Base-by-base conservation (phyloP, 2,888 invertebrate species). In the Pegoplata infirma region DNA sequence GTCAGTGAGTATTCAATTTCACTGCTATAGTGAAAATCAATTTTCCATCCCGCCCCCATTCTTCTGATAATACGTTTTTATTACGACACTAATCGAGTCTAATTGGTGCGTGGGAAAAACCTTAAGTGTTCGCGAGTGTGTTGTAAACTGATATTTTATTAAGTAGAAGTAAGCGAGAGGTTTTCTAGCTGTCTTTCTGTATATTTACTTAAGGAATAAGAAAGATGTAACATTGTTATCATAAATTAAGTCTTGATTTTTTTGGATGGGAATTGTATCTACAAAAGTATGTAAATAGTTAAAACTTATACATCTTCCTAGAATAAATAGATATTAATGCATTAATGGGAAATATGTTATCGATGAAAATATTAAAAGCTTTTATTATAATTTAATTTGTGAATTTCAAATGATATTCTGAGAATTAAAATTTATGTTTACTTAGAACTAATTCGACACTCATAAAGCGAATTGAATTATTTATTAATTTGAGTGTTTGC, bases 51-150 rank as follows among this genome's bases (percentile, higher is more conserved):
- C 74, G 71, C 74, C 78, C 77, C 51, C 71, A 68, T 56, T 36
- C 47, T 47, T 68, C 21, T 7, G 21, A 17, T 32, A 32, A 25
- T 53, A 19, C 49, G 36, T 21, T 36, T 53, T 36, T 66, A 44
- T 59, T 46, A 68, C 51, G 46, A 53, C 69, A 59, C 66, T 79
- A 79, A 79, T 79, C 79, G 79, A 71, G 63, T 75, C 69, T 79
- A 79, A 79, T 79, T 75, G 79, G 71, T 72, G 79, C 79, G 79
- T 79, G 79, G 79, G 79, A 79, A 79, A 75, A 73, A 64, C 46
- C 53, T 53, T 67, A 75, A 79, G 75, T 75, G 79, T 63, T 75
- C 67, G 56, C 75, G 67, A 63, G 71, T 79, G 79, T 67, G 49
- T 68, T 75, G 79, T 79, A 79, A 75, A 71, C 75, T 63, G 74